Percentiles rank a stretch among this genome's conserved stretches.
phyloP scores from a whole-genome alignment of 2,797 vertebrate species.

The Gadopsis bispinosus region DNA sequence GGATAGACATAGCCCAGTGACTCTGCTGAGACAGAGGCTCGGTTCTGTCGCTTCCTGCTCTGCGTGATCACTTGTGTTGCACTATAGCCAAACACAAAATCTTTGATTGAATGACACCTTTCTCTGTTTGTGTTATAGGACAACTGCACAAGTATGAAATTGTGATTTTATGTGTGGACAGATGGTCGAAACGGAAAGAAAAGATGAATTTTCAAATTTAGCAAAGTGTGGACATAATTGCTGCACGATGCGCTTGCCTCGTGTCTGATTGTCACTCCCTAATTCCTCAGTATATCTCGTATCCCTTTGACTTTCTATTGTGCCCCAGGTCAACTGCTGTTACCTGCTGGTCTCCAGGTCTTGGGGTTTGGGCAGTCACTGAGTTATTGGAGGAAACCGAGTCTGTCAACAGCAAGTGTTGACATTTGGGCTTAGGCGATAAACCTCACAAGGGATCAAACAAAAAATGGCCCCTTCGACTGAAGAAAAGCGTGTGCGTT shows the following conservation, averaged over 20 bases:
- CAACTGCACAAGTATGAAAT: neutral
- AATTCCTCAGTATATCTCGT: slow-evolving; percentile 21
- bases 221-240: neutral
- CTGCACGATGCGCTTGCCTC: neutral
- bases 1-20: neutral
- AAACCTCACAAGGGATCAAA: slow-evolving; percentile 80
- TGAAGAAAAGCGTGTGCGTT: slow-evolving; percentile 72
- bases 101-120: neutral
- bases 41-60: too few relatives aligned
- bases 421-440: slow-evolving; percentile 79
- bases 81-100: neutral
- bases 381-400: slow-evolving; percentile 69
- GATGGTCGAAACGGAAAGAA: neutral
- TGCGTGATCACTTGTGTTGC: neutral
- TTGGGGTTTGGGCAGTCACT: slow-evolving; percentile 54
- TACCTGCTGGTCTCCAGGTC: slow-evolving; percentile 53
- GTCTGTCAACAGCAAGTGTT: slow-evolving; percentile 78
- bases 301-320: slow-evolving; percentile 65
- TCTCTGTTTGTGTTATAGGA: neutral
- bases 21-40: neutral
- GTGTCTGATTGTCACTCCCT: slow-evolving; percentile 7
- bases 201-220: neutral
- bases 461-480: slow-evolving; percentile 80
- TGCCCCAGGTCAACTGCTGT: slow-evolving; percentile 63
- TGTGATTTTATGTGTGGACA: neutral